Evolutionary conservation across 2,113 vertebrate species (phyloP).

Genomic region (Rhodinocichla rosea): DNA sequence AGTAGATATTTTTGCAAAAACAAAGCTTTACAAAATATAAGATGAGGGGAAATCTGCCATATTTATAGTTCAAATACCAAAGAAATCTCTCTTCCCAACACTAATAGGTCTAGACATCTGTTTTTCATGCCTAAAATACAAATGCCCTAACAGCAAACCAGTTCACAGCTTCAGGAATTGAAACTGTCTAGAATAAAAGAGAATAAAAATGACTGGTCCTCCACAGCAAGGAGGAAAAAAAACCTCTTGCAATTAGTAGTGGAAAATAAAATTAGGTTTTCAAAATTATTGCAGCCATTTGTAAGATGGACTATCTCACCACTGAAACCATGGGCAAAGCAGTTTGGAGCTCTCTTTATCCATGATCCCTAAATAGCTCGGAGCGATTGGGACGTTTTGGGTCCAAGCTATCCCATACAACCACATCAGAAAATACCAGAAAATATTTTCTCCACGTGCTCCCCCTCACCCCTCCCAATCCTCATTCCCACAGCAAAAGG

Average conservation of each 20-base stretch:
- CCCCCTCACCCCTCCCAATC: not conserved
- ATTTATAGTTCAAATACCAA: constrained; percentile 45
- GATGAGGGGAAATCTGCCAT: not conserved
- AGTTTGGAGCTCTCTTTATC: not conserved
- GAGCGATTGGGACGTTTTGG: not conserved
- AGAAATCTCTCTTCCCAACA: not conserved
- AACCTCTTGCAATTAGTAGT: constrained; percentile 10
- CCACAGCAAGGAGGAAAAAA: not conserved
- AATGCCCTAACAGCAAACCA: constrained; percentile 33
- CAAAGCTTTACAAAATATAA: constrained; percentile 31
- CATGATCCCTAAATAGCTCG: not conserved
- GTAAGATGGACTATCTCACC: not conserved
- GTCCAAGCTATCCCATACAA: not conserved
- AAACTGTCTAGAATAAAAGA: constrained; percentile 17
- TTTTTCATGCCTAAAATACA: constrained; percentile 52
- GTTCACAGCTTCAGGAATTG: constrained; percentile 11
- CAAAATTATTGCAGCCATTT: not conserved
- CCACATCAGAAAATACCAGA: not conserved
- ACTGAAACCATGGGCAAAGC: not conserved
- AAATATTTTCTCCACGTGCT: not conserved
- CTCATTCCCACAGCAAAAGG: not conserved
- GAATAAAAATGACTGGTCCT: constrained; percentile 7
- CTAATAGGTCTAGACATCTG: constrained; percentile 32
- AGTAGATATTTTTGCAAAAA: constrained; percentile 37
- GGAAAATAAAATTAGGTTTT: constrained; percentile 25